A percentile compares a stretch with the other conserved stretches of the same genome.
Evolutionary conservation across 2,888 invertebrate genomes (phyloP).

Genomic region (Craniophora ligustri): DNA sequence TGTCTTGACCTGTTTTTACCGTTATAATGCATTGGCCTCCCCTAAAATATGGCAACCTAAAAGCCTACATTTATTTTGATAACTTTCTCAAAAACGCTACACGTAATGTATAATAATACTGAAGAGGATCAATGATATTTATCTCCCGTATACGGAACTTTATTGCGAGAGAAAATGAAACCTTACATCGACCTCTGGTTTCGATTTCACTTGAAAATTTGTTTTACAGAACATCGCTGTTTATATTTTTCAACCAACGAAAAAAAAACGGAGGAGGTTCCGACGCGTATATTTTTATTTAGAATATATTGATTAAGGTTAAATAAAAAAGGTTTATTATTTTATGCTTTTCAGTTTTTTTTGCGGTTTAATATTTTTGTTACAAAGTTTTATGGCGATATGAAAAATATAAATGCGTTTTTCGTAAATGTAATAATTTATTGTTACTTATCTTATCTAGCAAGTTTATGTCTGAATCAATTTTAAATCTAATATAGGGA

Average conservation of each 20-base stretch:
- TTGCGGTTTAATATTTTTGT: too few relatives aligned
- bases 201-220: constrained; percentile 42
- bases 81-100: constrained; percentile 71
- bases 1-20: constrained; percentile 70
- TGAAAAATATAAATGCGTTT: constrained; percentile 19
- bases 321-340: too few relatives aligned
- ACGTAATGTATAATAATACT: constrained; percentile 51
- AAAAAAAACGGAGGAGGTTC: too few relatives aligned
- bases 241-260: too few relatives aligned
- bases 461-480: constrained; percentile 29
- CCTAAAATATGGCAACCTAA: constrained; percentile 82
- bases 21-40: constrained; percentile 71
- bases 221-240: constrained; percentile 21
- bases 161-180: constrained; percentile 35
- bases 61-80: constrained; percentile 77
- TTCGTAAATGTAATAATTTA: constrained; percentile 19
- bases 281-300: too few relatives aligned
- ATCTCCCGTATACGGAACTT: constrained; percentile 49
- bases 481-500: constrained; percentile 34
- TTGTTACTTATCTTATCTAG: constrained; percentile 37
- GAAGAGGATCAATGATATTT: constrained; percentile 59
- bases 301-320: too few relatives aligned
- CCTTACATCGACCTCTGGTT: constrained; percentile 37
- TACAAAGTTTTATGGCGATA: too few relatives aligned
- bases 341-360: too few relatives aligned